Base-by-base conservation (phyloP, 2,113 vertebrate species). In the Vimba vimba region DNA sequence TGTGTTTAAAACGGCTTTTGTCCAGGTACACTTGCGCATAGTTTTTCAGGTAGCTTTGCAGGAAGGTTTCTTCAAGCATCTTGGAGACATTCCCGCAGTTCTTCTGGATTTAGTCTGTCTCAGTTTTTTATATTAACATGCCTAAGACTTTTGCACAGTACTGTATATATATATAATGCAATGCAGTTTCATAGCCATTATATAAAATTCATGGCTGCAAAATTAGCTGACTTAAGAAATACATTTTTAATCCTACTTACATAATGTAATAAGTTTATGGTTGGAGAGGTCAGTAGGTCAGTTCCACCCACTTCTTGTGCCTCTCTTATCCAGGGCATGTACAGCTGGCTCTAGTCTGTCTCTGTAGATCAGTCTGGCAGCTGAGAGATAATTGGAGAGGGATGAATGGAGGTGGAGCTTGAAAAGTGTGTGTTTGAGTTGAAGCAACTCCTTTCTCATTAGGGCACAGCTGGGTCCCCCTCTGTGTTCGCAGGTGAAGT, bases 391-490 rank as follows among this genome's bases (percentile, higher is more conserved):
- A 85, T 83, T 89, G 83, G 52, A 79, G 33, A 43, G 33, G 13
- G 47, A 9, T 76, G 76, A 66, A 84, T 60, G 78, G 36, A 85
- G 74, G 66, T 45, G 81, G 59, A 55, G 78, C 36, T 77, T 50
- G 57, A 60, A 74, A 75, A 71, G 64, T 85, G 66, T 71, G 6
- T 47, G 25, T 66, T 45, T 25, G 57, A 77, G 43, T 86, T 25
- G 12, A 55, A 71, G 73, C 8, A 83, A 68, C 79, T 85, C 69
- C 74, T 79, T 59, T 84, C 76, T 89, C 55, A 89, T 87, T 89
- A 89, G 17, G 59, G 52, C 88, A 85, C 85, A 89, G 78, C 82
- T 85, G 85, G 50, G 81, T 85, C 52, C 19, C 52, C 86, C 27
- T 21, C 81, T 85, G 64, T 73, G 71, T 82, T 66, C 27, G 17